Evolutionary conservation across 2,797 vertebrate genomes (phyloP), one percentile per base, ranked within the genome.

Genomic region (Varecia variegata): DNA sequence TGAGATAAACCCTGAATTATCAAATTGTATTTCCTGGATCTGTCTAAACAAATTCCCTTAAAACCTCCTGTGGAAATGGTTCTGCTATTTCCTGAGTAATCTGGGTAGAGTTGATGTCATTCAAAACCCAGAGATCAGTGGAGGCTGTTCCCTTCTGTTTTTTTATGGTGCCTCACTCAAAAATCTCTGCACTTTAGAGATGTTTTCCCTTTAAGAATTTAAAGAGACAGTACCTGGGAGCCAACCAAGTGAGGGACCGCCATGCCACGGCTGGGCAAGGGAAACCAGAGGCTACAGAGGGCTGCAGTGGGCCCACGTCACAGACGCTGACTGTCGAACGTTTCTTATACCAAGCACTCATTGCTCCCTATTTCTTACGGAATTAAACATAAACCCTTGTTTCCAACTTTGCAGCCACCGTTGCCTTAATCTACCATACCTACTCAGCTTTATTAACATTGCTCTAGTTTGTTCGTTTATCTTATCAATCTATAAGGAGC

Each of bases 21-120:
- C 97, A 74, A 88, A 94, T 52, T 65, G n/a, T 88, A 43, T 96
- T 97, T 96, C 90, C 87, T 76, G 38, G 40, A 76, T 96, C 87
- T 93, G 77, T 94, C 92, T 88, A 92, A 93, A 94, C 81, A 96
- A 77, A 84, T 90, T 89, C 89, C n/a, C 60, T 85, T 32, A 90
- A 87, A 90, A 70, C 25, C 70, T 47, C 21, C 89, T 9, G 84
- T 94, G 89, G 79, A 96, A 96, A 93, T 71, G 17, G 21, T 74
- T 58, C 45, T 68, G 56, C 54, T 43, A 3, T 91, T 90, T 93
- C 80, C 74, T 30, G 5, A 40, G 80, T 40, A 67, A 79, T 67
- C 43, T 73, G 56, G 20, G 58, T 76, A 58, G 13, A 83, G 30
- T 13, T 54, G 56, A 76, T 92, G 79, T 88, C 97, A 96, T 62